Conservation (phyloP, 2,888 invertebrate genomes). For the Choreutis nemorana region DNA sequence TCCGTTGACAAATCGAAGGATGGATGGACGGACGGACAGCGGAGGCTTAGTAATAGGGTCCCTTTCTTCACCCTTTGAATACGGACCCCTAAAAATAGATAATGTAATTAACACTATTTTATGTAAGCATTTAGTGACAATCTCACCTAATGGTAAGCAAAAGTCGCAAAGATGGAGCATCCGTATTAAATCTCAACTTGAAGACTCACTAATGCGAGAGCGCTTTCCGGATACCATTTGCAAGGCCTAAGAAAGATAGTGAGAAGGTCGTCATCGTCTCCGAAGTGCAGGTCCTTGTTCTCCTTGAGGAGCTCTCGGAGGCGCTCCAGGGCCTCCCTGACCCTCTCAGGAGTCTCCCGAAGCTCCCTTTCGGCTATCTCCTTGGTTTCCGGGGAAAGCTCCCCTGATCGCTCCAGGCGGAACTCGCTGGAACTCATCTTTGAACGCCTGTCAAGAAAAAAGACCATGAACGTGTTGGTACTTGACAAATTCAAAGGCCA, state of each 20-base stretch:
- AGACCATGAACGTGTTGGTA: constrained; percentile 5
- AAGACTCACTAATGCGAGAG: constrained; percentile 76
- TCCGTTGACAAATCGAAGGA: too few relatives aligned
- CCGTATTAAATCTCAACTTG: too few relatives aligned
- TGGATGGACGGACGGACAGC: too few relatives aligned
- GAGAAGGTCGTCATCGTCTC: constrained; percentile 79
- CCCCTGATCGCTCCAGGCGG: constrained; percentile 65
- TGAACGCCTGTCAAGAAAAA: constrained; percentile 21
- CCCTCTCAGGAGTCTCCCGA: constrained; percentile 75
- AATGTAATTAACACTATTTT: too few relatives aligned
- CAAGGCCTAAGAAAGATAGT: constrained; percentile 82
- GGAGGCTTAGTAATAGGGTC: too few relatives aligned
- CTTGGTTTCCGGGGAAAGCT: constrained; percentile 64
- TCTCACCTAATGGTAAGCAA: too few relatives aligned
- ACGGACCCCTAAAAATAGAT: too few relatives aligned
- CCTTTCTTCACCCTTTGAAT: too few relatives aligned
- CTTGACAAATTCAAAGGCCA: constrained; percentile 4
- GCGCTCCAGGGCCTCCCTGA: constrained; percentile 66
- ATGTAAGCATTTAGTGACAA: too few relatives aligned
- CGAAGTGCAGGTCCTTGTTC: constrained; percentile 71
- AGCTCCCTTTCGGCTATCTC: constrained; percentile 71
- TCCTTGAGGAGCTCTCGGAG: constrained; percentile 73
- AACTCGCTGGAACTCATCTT: constrained; percentile 58
- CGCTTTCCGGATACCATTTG: constrained; percentile 86
- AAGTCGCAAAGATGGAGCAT: too few relatives aligned